A percentile compares a stretch with the other conserved stretches of the same genome.
These are phyloP conservation scores for Metopia argyrocephala DNA, from an alignment of 2,888 invertebrate species.

Conservation along the genomic window DNA sequence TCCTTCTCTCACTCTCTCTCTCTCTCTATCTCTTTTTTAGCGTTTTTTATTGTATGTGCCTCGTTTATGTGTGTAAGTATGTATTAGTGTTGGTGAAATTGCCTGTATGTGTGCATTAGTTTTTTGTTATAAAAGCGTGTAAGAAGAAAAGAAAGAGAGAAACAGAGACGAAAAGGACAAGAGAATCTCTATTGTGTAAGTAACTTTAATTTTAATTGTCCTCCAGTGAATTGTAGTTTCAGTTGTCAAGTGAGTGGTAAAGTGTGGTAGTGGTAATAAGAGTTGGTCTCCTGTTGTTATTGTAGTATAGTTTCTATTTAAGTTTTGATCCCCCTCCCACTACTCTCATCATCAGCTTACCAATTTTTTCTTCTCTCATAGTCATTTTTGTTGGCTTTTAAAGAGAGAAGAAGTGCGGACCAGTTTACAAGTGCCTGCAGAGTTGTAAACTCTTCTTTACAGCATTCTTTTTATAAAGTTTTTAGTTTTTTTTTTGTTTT, in stretches of 20 bases:
- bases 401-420: no score
- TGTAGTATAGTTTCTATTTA: background rate
- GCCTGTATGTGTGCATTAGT: background rate
- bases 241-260: conserved; percentile 30
- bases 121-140: background rate
- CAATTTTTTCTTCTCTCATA: no score
- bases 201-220: conserved; percentile 63
- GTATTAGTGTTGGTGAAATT: background rate
- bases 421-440: background rate
- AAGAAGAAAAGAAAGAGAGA: background rate
- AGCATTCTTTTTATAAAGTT: background rate
- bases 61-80: background rate
- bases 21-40: conserved; percentile 2
- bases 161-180: background rate
- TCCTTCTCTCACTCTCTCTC: background rate
- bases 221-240: conserved; percentile 52
- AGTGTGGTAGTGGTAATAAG: background rate
- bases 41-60: background rate
- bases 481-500: background rate
- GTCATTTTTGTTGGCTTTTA: no score
- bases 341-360: background rate
- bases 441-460: background rate
- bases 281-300: background rate
- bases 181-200: conserved; percentile 43
- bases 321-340: background rate